Conservation (phyloP, 1,140 invertebrate species). For the Ganaspis sp. region DNA sequence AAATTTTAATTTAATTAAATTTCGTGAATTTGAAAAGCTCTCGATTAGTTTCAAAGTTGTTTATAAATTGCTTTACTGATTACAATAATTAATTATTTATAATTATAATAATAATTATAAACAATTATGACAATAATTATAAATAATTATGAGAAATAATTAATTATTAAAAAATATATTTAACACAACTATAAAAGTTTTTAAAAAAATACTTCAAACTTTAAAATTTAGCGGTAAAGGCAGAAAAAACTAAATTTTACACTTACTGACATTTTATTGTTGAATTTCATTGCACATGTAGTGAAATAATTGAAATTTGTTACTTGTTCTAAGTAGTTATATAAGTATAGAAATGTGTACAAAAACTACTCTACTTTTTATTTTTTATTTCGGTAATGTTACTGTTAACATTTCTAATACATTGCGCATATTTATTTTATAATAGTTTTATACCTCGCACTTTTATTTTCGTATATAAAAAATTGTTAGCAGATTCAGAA, state of each 20-base stretch:
- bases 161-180: too few species aligned
- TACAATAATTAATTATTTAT: too few species aligned
- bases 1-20: too few species aligned
- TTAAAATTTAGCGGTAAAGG: too few species aligned
- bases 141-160: too few species aligned
- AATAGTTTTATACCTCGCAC: conserved; percentile 40
- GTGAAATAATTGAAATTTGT: conserved; percentile 62
- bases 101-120: too few species aligned
- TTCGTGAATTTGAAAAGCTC: too few species aligned
- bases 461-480: not conserved
- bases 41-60: too few species aligned
- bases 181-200: too few species aligned
- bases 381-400: conserved; percentile 40
- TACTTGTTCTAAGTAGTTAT: conserved; percentile 53
- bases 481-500: conserved; percentile 28
- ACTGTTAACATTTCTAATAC: conserved; percentile 33
- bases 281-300: conserved; percentile 69
- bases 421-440: conserved; percentile 33
- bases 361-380: conserved; percentile 67
- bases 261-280: conserved; percentile 62
- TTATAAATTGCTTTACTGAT: too few species aligned
- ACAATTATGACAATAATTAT: too few species aligned
- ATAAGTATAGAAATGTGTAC: conserved; percentile 69
- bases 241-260: conserved; percentile 23
- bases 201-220: too few species aligned